Conservation (phyloP, 1,140 invertebrate species). For the Drosophila navojoa region DNA sequence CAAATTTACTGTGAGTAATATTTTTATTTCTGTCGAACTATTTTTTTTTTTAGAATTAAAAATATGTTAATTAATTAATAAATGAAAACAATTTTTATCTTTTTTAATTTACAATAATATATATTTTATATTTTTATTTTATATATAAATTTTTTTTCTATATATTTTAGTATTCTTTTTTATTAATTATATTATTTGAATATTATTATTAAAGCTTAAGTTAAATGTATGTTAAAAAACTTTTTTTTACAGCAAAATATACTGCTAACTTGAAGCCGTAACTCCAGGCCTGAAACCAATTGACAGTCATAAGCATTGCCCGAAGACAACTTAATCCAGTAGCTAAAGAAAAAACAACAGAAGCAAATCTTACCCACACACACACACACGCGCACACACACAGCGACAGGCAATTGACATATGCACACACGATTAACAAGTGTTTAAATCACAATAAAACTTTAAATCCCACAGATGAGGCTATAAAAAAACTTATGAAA, state of each 20-base stretch:
- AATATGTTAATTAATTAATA: too few species aligned
- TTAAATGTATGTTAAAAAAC: too few species aligned
- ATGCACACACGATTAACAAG: slow-evolving; percentile 80
- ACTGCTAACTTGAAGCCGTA: background rate
- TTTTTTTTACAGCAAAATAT: background rate
- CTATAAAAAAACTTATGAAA: slow-evolving; percentile 71
- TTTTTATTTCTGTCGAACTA: too few species aligned
- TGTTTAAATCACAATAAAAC: slow-evolving; percentile 83
- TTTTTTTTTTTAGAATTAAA: too few species aligned
- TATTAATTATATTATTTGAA: too few species aligned
- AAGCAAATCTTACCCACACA: slow-evolving; percentile 11
- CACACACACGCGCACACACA: slow-evolving; percentile 30
- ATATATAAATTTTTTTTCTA: too few species aligned
- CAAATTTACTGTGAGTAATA: too few species aligned
- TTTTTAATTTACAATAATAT: too few species aligned
- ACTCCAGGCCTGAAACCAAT: background rate
- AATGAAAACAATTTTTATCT: too few species aligned
- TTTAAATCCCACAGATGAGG: slow-evolving; percentile 78
- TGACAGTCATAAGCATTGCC: slow-evolving; percentile 12
- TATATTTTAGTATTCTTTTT: too few species aligned
- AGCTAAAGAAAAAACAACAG: background rate
- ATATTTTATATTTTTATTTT: too few species aligned
- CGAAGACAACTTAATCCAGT: slow-evolving; percentile 33
- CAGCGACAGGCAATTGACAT: slow-evolving; percentile 61
- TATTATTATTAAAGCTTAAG: too few species aligned